Conservation (phyloP, 1,140 invertebrate species). For the Triops cancriformis region DNA sequence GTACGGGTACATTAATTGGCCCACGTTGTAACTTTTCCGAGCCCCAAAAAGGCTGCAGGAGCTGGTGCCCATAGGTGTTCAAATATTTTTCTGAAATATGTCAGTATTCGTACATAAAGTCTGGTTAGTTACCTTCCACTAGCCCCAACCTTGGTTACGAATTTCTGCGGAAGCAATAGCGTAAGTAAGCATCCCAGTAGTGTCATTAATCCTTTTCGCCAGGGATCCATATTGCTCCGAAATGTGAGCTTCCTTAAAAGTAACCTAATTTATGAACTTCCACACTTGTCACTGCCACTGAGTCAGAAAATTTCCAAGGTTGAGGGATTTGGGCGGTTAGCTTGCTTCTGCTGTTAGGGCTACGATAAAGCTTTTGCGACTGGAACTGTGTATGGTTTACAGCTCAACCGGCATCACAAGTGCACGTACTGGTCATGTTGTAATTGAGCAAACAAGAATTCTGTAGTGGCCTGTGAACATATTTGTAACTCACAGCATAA, state of each 20-base stretch:
- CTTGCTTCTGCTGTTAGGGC: too few species aligned
- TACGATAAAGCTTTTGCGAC: too few species aligned
- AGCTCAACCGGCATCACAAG: background rate
- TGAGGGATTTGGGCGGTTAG: too few species aligned
- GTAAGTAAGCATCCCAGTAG: background rate
- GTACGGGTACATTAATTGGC: too few species aligned
- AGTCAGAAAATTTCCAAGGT: too few species aligned
- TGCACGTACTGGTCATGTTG: background rate
- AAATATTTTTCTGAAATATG: background rate
- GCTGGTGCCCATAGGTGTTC: background rate
- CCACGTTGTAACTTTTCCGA: too few species aligned
- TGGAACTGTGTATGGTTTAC: background rate
- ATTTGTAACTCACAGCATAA: too few species aligned
- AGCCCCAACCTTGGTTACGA: background rate
- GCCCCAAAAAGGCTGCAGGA: background rate
- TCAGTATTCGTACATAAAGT: background rate
- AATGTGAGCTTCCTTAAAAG: background rate
- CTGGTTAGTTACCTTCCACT: background rate
- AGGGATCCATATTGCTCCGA: background rate
- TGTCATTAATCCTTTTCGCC: slow-evolving; percentile 6
- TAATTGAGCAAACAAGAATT: background rate
- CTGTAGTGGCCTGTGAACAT: background rate
- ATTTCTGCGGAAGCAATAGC: slow-evolving; percentile 5
- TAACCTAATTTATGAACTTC: background rate
- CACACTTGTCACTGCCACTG: background rate